phyloP scores from a whole-genome alignment of 2,113 vertebrate genomes.

The Cynopterus brachyotis region DNA sequence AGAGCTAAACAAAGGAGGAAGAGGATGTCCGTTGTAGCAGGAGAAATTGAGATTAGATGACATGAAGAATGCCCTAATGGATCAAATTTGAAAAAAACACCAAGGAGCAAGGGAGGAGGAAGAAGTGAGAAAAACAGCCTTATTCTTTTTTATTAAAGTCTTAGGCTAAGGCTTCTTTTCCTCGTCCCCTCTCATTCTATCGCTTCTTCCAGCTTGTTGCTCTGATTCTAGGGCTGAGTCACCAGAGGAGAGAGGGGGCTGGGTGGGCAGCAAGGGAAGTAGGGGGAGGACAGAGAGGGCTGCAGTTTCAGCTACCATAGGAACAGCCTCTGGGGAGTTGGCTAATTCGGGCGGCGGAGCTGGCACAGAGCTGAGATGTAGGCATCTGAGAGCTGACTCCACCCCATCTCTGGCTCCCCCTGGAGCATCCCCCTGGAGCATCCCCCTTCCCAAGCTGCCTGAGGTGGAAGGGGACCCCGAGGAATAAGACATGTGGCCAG shows the following conservation, averaged over 20 bases:
- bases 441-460: not conserved
- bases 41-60: not conserved
- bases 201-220: not conserved
- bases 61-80: not conserved
- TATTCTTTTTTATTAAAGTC: not conserved
- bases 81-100: not conserved
- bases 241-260: conserved; percentile 46
- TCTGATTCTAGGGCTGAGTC: conserved; percentile 65
- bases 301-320: conserved; percentile 13
- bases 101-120: not conserved
- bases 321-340: conserved; percentile 62
- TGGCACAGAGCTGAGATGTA: conserved; percentile 37
- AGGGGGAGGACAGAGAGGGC: not conserved
- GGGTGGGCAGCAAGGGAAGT: not conserved
- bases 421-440: not conserved
- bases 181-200: not conserved
- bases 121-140: not conserved
- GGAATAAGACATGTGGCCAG: not conserved
- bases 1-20: not conserved
- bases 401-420: not conserved
- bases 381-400: not conserved
- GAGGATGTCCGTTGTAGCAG: not conserved
- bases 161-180: not conserved
- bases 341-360: conserved; percentile 58
- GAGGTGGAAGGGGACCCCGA: not conserved